Base-by-base conservation (phyloP, 2,888 invertebrate species). In the Chymomyza caudatula region DNA sequence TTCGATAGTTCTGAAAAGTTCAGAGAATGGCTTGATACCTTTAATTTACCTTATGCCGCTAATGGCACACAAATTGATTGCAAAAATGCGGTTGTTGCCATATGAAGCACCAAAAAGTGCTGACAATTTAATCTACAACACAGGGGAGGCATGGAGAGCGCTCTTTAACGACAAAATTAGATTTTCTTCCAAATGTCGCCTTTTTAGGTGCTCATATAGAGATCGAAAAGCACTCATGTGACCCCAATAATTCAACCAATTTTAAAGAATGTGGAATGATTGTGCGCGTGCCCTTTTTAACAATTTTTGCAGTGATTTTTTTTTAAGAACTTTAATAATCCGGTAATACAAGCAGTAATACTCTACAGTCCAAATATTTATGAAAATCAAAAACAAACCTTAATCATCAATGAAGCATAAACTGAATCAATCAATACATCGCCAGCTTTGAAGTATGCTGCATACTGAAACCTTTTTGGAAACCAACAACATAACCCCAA, bases 1-100 rank as follows among this genome's bases (percentile, higher is more conserved):
- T 97, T 98, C 93, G 94, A 94, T 88, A 94, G 95, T 84, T 92
- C 92, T 90, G 94, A 94, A 91, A 95, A 96, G 91, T 96, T 96
- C 92, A 92, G 94, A 91, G 95, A 96, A 91, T 98, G 98, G 94
- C 93, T 98, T 90, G 93, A 93, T 90, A 94, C 95, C 88, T 95
- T 96, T 91, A 94, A 93, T 91, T 93, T 97, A 89, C 92, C 92
- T 87, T 94, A 94, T 91, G 67, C 92, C 87, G 71, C 92, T 86
- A 92, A 93, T 91, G 93, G 93, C 87, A 93, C 92, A 89, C 93
- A 93, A 91, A 93, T 98, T 91, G 97, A 98, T 94, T 97, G 97
- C 94, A 98, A 97, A 93, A 93, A 93, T 70, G 87, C 88, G 11
- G 78, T 87, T 57, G 65, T 84, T 68, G 75, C 73, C 54, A 87